Percentiles rank a stretch among this genome's conserved stretches.
Conservation (phyloP, 1,140 invertebrate species). For the Zophobas atratus region DNA sequence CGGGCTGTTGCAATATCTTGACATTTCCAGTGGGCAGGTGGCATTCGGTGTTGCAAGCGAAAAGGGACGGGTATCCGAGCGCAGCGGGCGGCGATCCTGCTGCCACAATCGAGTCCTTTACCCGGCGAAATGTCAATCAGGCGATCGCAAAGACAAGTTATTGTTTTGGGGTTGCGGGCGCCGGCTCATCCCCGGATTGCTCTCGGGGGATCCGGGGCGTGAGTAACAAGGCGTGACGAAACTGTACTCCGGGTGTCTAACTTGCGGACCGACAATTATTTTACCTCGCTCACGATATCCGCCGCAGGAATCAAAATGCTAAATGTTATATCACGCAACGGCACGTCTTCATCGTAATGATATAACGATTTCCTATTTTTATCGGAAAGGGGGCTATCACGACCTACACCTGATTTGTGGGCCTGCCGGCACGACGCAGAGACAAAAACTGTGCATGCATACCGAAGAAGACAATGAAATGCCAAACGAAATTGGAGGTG, state of each 20-base stretch:
- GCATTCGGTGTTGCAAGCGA: slow-evolving; percentile 20
- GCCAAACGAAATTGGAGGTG: slow-evolving; percentile 37
- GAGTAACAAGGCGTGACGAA: slow-evolving; percentile 58
- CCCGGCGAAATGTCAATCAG: slow-evolving; percentile 26
- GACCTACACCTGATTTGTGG: slow-evolving; percentile 31
- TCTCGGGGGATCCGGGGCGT: slow-evolving; percentile 52
- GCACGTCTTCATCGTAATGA: slow-evolving; percentile 57
- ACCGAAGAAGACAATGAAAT: slow-evolving; percentile 44
- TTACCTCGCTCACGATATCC: slow-evolving; percentile 60
- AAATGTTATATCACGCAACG: slow-evolving; percentile 60
- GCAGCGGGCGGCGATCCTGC: neutral
- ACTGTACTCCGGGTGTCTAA: slow-evolving; percentile 51
- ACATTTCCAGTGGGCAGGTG: slow-evolving; percentile 34
- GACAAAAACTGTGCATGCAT: slow-evolving; percentile 25
- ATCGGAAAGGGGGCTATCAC: slow-evolving; percentile 13
- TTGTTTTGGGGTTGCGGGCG: slow-evolving; percentile 36
- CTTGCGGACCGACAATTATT: slow-evolving; percentile 60
- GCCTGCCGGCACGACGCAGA: slow-evolving; percentile 39
- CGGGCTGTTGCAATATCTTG: slow-evolving; percentile 36
- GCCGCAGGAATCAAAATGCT: slow-evolving; percentile 53
- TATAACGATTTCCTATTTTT: slow-evolving; percentile 35
- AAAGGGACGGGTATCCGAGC: slow-evolving; percentile 16
- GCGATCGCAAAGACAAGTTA: slow-evolving; percentile 27
- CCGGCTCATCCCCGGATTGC: slow-evolving; percentile 43
- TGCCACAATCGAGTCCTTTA: slow-evolving; percentile 13